Evolutionary conservation across 2,888 invertebrate species (phyloP), one percentile per base, ranked within the genome.

Genomic region (Eristalis intricaria): DNA sequence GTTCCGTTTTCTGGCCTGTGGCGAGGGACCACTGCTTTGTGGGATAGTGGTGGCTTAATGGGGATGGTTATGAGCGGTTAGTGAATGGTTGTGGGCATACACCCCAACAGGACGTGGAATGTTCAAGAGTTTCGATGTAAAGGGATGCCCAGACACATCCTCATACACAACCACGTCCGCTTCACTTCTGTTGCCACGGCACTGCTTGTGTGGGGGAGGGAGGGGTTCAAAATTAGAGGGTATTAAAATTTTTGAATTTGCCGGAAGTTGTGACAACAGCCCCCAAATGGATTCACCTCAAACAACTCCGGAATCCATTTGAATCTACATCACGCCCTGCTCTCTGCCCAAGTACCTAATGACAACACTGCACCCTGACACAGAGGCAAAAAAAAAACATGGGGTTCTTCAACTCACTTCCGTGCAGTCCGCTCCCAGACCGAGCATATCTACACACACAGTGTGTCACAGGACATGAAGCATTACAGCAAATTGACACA

Each of bases 401-500:
- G 13, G 15, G 43, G 4, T 4, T n/a, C 15, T 43, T n/a, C 22
- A 22, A 22, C 23, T 22, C 2, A 60, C 60, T 60, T 29, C 60
- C 60, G 13, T 26, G 26, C 40, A 1, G 0, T 10, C 56, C 22
- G 22, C 23, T 2, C 26, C 7, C 11, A 60, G 13, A 10, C 8
- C 26, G 29, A 61, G 64, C 64, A 71, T 61, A 56, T 76, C 71
- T 61, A 19, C 64, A 38, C 43, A 81, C 68, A 77, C 68, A 77
- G 73, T 85, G 68, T 85, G 81, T 82, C 85, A 82, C 85, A 77
- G 77, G 63, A 26, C 40, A 81, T 64, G 69, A 1, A 65, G 73
- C 63, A 73, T 82, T 85, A 81, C 64, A 85, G 85, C 85, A 85
- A 85, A 82, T 74, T 85, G 85, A 82, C 85, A 85, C 61, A 77